phyloP scores from a whole-genome alignment of 2,113 vertebrate genomes.

The Phyllopteryx taeniolatus region DNA sequence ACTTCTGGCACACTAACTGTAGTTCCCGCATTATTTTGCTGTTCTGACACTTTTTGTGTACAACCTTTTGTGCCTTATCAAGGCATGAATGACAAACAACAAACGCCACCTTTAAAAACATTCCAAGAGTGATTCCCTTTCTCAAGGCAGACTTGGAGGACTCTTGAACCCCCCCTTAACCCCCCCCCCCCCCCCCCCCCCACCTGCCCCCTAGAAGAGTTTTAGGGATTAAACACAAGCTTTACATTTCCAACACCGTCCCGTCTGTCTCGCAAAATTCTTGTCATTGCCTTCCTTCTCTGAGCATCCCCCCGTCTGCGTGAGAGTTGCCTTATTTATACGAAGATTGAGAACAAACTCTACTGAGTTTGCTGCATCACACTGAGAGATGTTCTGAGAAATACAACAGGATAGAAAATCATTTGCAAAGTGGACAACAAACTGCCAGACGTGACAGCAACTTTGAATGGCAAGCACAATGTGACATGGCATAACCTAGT shows the following conservation, averaged over 20 bases:
- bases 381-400: not conserved
- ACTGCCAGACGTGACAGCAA: not conserved
- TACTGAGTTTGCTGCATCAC: too few species aligned
- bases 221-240: constrained; percentile 29
- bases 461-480: not conserved
- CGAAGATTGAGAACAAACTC: constrained; percentile 19
- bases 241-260: constrained; percentile 38
- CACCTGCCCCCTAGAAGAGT: constrained; percentile 3
- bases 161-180: constrained; percentile 30
- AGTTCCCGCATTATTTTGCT: constrained; percentile 37
- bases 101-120: not conserved
- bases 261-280: constrained; percentile 17
- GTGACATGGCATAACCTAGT: not conserved
- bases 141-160: not conserved
- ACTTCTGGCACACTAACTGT: too few species aligned
- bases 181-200: too few species aligned
- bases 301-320: constrained; percentile 7
- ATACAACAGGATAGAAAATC: not conserved
- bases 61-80: not conserved
- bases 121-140: not conserved
- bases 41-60: constrained; percentile 6
- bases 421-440: not conserved
- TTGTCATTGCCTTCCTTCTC: constrained; percentile 28
- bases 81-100: too few species aligned
- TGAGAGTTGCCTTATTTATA: constrained; percentile 33